A percentile compares a stretch with the other conserved stretches of the same genome.
phyloP scores from a whole-genome alignment of 2,888 invertebrate genomes.

The Limnephilus marmoratus region DNA sequence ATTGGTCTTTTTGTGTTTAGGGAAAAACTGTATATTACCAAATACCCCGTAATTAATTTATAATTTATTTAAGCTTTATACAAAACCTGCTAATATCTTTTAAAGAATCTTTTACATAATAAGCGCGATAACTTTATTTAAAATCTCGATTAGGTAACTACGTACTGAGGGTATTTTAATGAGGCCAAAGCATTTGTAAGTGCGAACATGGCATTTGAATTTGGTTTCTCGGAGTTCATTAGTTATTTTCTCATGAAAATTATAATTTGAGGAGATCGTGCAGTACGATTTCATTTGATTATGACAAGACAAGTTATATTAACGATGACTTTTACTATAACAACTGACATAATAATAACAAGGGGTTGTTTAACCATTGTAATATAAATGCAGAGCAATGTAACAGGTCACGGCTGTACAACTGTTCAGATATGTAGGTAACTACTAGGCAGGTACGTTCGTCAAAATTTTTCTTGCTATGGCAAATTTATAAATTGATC shows the following conservation, averaged over 20 bases:
- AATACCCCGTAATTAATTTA: constrained; percentile 21
- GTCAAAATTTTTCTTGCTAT: background rate
- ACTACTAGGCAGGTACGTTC: background rate
- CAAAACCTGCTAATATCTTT: background rate
- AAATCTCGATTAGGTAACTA: background rate
- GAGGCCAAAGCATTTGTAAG: background rate
- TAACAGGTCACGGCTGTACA: background rate
- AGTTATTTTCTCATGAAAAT: background rate
- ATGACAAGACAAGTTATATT: background rate
- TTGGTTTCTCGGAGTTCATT: background rate
- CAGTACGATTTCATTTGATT: background rate
- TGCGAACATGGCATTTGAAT: background rate
- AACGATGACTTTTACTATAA: background rate
- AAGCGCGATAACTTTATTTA: constrained; percentile 30
- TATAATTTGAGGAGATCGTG: background rate
- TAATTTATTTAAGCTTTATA: constrained; percentile 7
- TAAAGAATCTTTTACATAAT: background rate
- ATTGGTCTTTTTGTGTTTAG: constrained; percentile 19
- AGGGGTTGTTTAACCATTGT: background rate
- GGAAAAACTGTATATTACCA: constrained; percentile 20
- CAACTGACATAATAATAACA: background rate
- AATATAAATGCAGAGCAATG: background rate
- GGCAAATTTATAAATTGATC: no score
- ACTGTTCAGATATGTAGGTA: background rate
- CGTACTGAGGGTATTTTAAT: background rate